Evolutionary conservation across 2,113 vertebrate species (phyloP).

Genomic region (Dendrocopos noguchii): DNA sequence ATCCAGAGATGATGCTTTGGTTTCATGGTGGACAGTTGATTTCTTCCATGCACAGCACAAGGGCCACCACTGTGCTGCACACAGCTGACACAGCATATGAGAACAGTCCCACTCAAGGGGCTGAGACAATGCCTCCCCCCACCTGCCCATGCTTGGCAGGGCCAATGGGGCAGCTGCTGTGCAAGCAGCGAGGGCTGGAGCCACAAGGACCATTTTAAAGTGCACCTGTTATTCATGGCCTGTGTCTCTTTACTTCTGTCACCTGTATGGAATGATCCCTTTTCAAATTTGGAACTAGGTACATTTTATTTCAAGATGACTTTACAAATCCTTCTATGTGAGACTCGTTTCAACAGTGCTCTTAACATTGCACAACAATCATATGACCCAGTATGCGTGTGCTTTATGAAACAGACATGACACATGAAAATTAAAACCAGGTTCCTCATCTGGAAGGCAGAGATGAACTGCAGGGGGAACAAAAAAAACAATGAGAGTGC

Average conservation of each 20-base stretch:
- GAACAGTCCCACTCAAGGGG: accelerated
- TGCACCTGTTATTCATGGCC: neutral
- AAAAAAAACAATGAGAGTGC: neutral
- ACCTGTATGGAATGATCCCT: constrained; percentile 6
- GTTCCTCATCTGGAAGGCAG: constrained; percentile 51
- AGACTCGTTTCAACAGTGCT: constrained; percentile 34
- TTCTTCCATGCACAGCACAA: neutral
- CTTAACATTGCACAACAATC: constrained; percentile 55
- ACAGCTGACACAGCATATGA: accelerated
- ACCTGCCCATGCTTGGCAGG: accelerated
- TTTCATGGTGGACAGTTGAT: neutral
- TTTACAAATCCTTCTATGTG: constrained; percentile 50
- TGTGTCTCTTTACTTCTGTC: neutral
- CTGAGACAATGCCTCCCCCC: neutral
- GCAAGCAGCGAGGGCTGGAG: neutral
- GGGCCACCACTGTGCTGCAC: neutral
- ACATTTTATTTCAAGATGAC: constrained; percentile 44
- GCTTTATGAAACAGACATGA: constrained; percentile 68
- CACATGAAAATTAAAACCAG: constrained; percentile 72
- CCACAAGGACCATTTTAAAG: neutral
- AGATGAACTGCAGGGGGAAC: constrained; percentile 28
- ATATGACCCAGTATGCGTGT: constrained; percentile 58
- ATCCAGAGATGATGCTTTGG: neutral
- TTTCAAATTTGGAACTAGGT: constrained; percentile 22
- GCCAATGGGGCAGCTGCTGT: accelerated